Conservation (phyloP, 2,797 vertebrate genomes). For the Sternarchorhynchus goeldii region DNA sequence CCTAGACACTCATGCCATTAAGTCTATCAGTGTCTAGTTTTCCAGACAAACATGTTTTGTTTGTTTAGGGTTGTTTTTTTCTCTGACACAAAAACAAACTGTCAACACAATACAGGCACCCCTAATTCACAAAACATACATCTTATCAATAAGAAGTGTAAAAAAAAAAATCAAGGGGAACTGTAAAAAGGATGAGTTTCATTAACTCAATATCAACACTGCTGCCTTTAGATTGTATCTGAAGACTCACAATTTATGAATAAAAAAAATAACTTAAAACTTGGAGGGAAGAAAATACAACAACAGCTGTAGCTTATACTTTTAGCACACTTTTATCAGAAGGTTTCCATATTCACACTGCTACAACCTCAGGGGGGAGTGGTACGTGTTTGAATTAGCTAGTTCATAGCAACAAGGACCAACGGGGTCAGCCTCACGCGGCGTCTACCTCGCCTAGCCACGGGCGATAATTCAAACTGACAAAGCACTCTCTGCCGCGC, state of each 20-base stretch:
- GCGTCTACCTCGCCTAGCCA: slow-evolving; percentile 39
- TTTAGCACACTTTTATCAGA: slow-evolving; percentile 13
- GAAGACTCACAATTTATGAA: not conserved
- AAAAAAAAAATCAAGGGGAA: not conserved
- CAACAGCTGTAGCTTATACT: not conserved
- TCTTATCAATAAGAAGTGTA: not conserved
- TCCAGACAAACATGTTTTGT: slow-evolving; percentile 29
- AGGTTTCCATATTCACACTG: slow-evolving; percentile 29
- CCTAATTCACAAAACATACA: slow-evolving; percentile 4
- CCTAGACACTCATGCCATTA: slow-evolving; percentile 5
- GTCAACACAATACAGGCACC: slow-evolving; percentile 24
- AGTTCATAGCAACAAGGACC: slow-evolving; percentile 59
- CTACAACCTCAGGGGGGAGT: slow-evolving; percentile 20
- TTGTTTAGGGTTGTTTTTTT: not conserved
- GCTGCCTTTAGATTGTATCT: not conserved
- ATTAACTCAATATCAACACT: not conserved
- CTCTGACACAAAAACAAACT: slow-evolving; percentile 33
- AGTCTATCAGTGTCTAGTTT: slow-evolving; percentile 32
- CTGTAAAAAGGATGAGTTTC: not conserved
- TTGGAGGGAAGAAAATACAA: not conserved
- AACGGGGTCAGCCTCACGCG: slow-evolving; percentile 41
- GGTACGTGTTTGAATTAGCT: slow-evolving; percentile 54
- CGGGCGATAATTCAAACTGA: slow-evolving; percentile 47
- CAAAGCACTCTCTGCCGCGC: slow-evolving; percentile 32
- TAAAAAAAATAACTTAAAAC: not conserved